A percentile compares a stretch with the other conserved stretches of the same genome.
Conservation (phyloP, 2,113 vertebrate genomes). For the Procavia capensis region DNA sequence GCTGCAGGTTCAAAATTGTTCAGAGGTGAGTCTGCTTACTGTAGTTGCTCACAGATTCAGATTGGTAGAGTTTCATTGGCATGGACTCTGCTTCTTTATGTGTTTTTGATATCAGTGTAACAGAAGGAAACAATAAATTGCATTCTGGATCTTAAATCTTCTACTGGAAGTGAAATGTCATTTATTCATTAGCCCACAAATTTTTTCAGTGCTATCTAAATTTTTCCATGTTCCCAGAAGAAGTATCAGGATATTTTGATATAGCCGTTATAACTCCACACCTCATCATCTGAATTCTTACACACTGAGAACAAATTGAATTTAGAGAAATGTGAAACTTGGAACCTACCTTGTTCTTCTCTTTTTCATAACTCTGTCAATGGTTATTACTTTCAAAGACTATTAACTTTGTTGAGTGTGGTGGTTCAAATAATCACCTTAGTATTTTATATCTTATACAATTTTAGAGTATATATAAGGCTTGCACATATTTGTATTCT, state of each 20-base stretch:
- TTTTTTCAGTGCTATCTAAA: not conserved
- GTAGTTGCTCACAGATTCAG: conserved; percentile 8
- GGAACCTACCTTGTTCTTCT: not conserved
- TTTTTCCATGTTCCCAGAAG: not conserved
- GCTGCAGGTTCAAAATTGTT: not conserved
- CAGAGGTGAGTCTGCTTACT: not conserved
- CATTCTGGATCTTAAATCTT: not conserved
- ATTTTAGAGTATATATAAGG: not conserved
- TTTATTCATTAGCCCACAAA: not conserved
- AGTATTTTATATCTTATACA: not conserved
- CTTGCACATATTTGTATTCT: not conserved
- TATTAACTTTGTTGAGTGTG: conserved; percentile 2
- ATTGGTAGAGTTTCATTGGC: not conserved
- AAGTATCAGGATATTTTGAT: not conserved
- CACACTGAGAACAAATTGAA: not conserved
- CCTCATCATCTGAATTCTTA: not conserved
- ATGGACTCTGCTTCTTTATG: not conserved
- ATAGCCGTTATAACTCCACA: not conserved
- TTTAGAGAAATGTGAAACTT: not conserved
- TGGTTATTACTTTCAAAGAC: conserved; percentile 14
- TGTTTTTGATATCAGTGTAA: not conserved
- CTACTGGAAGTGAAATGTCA: not conserved
- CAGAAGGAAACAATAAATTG: not conserved
- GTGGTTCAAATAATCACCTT: not conserved
- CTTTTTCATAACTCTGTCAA: not conserved